Base-by-base conservation (phyloP, 2,797 vertebrate species). In the Valencia hispanica region DNA sequence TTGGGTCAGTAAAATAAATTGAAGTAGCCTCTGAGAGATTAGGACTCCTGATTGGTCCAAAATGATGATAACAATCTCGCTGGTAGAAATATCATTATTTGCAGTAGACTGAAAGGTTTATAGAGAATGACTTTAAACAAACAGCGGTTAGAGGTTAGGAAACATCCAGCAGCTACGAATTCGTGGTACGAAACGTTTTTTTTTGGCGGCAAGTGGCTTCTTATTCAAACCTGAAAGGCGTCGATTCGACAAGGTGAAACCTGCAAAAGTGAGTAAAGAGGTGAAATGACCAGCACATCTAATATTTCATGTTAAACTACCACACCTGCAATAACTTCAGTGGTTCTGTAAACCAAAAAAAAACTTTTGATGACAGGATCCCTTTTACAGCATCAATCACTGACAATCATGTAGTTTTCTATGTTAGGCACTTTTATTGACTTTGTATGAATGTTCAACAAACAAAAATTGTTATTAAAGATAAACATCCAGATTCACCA, bases 361-460 rank as follows among this genome's bases (percentile, higher is more conserved):
- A 18, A 36, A 30, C 45, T n/a, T 47, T 20, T 11, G 39, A 15
- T 47, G n/a, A 34, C 5, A 5, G 1, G 2, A 51, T 36, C 34
- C 1, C 2, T 30, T 4, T 55, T 17, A 41, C 15, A 59, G 83
- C n/a, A 90, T 59, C 84, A 86, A 0, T 66, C 78, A 75, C 20
- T 0, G 20, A 75, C 68, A 85, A 73, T 34, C 11, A 79, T 20
- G 55, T 92, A 86, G 82, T 93, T 91, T 93, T 94, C 90, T 94
- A 94, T 93, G 91, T 93, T 94, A 94, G 94, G 92, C 91, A 96
- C 93, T 94, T 96, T 96, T 94, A 96, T 95, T 96, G 83, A 93
- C 25, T 87, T 93, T 92, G 88, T 80, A 85, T 91, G 83, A 93
- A 68, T 89, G 91, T 86, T 84, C 86, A 84, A 93, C 86, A 94